phyloP scores from a whole-genome alignment of 2,113 vertebrate genomes.

The Catharus fuscescens region DNA sequence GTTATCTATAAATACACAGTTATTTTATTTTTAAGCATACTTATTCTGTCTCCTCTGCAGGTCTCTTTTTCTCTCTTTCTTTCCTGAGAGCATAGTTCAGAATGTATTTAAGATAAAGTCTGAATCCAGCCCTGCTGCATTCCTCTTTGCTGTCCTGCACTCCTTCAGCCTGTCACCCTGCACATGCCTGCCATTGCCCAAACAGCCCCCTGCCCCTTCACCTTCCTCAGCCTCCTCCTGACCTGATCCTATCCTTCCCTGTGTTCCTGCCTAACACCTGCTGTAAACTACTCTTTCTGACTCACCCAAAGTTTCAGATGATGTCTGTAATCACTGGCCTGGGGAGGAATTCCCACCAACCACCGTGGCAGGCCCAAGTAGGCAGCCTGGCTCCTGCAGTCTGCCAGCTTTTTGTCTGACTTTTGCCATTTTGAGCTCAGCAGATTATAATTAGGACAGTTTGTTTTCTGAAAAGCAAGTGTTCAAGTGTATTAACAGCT shows the following conservation, averaged over 20 bases:
- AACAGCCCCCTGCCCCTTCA: neutral
- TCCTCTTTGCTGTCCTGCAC: neutral
- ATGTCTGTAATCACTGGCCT: neutral
- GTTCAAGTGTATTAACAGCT: neutral
- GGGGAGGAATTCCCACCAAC: neutral
- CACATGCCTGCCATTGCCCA: too few species aligned
- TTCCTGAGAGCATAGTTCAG: neutral
- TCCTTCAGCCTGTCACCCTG: neutral
- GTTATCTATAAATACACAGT: neutral
- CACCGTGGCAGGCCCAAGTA: rapidly evolving
- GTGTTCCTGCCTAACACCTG: neutral
- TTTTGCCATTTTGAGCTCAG: neutral
- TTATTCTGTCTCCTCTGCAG: neutral
- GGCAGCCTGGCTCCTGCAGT: neutral
- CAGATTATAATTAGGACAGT: neutral
- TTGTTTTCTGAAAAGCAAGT: neutral
- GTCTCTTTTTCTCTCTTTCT: neutral
- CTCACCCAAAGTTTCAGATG: neutral
- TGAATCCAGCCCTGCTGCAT: neutral
- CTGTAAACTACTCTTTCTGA: neutral
- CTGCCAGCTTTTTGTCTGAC: neutral
- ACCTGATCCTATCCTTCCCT: neutral
- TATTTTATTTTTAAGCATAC: neutral
- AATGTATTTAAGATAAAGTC: neutral
- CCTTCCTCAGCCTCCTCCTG: neutral